Evolutionary conservation across 2,797 vertebrate genomes (phyloP), one percentile per base, ranked within the genome.

Genomic region (Philypnodon macrostomus): DNA sequence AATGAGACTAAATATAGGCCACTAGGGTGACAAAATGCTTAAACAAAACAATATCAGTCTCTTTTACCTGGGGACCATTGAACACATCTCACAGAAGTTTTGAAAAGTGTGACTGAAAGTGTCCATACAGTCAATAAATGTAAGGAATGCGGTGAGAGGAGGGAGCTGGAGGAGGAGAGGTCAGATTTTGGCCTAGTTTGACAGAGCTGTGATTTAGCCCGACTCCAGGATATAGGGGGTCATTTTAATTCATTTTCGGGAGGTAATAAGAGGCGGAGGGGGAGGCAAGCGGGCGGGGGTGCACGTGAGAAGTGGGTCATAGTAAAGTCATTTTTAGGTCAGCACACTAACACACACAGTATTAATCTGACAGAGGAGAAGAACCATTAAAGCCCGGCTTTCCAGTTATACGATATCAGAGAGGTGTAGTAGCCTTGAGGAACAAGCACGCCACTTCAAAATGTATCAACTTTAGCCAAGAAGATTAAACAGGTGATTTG

Each of bases 281-380:
- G 18, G 5, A 39, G 17, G 31, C n/a, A n/a, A n/a, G 38, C n/a
- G 37, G 7, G 7, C 19, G 38, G 53, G 27, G 15, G 8, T 7
- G 16, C 42, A 67, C 5, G 36, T 61, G 55, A 67, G 70, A 82
- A 77, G 77, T 75, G 63, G 73, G 50, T 71, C 73, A 81, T 2
- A 31, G 55, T 35, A 44, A 60, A 75, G 71, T 80, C 70, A 73
- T 41, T 54, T 53, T 59, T 4, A 68, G 79, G 76, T 81, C 73
- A 84, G 53, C 58, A 53, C 17, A 31, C 61, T 35, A 19, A 40
- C 51, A 58, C 44, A 50, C 23, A 46, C 34, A 60, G 54, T 13
- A n/a, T 48, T 65, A 59, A 70, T 56, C 42, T 56, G n/a, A 51
- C 23, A 51, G 33, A 0, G n/a, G 16, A 44, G 45, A 5, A 10